A percentile compares a stretch with the other conserved stretches of the same genome.
phyloP scores from a whole-genome alignment of 2,888 invertebrate genomes.

The Drosophila acutilabella region DNA sequence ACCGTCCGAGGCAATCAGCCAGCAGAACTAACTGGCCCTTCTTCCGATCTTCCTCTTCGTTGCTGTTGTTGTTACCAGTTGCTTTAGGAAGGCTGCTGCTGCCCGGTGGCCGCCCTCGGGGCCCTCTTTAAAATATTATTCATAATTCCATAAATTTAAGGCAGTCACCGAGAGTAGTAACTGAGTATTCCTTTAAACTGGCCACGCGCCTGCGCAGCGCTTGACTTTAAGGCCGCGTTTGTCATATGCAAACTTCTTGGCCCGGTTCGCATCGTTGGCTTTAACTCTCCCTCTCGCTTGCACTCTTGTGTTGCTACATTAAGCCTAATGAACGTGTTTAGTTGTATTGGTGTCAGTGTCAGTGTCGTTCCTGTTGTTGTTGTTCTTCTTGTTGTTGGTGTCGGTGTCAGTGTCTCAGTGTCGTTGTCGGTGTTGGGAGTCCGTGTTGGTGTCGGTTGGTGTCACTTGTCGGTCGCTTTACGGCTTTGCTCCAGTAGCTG shows the following conservation, averaged over 20 bases:
- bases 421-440: constrained; percentile 27
- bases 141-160: constrained; percentile 78
- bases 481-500: constrained; percentile 29
- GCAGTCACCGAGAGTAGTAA: constrained; percentile 19
- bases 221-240: constrained; percentile 61
- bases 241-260: constrained; percentile 75
- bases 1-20: constrained; percentile 75
- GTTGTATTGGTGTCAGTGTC: constrained; percentile 62
- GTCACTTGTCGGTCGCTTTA: constrained; percentile 68
- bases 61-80: constrained; percentile 7
- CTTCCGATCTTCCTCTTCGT: constrained; percentile 22
- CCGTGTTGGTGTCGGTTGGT: constrained; percentile 48
- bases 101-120: constrained; percentile 71
- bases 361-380: constrained; percentile 24
- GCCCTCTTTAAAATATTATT: constrained; percentile 79
- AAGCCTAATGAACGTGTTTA: constrained; percentile 78
- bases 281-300: constrained; percentile 14
- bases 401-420: constrained; percentile 22
- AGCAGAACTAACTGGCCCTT: constrained; percentile 71
- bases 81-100: constrained; percentile 19
- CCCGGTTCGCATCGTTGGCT: constrained; percentile 50
- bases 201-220: constrained; percentile 2
- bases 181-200: constrained; percentile 16
- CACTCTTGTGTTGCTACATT: constrained; percentile 57
- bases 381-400: constrained; percentile 22